A percentile compares a stretch with the other conserved stretches of the same genome.
These are phyloP conservation scores for Melanotaenia parkinsoni DNA, from an alignment of 2,797 vertebrate species.

Conservation along the genomic window DNA sequence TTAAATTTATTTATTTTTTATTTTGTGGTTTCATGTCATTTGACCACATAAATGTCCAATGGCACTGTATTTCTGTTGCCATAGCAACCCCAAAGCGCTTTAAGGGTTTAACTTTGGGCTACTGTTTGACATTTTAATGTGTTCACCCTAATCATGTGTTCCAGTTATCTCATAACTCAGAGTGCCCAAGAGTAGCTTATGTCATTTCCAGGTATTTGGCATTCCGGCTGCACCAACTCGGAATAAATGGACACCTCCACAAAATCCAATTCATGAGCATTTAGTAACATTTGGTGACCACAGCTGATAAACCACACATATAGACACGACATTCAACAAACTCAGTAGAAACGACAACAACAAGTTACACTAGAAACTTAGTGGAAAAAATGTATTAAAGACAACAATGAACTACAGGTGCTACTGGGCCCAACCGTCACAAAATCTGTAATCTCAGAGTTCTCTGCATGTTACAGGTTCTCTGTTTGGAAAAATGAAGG, in stretches of 20 bases:
- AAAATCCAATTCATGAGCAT: background rate
- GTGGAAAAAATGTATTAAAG: background rate
- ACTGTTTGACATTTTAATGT: background rate
- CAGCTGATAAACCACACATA: background rate
- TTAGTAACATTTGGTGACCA: background rate
- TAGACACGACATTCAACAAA: background rate
- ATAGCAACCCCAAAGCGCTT: background rate
- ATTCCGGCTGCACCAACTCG: background rate
- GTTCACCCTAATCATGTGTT: background rate
- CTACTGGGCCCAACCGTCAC: background rate
- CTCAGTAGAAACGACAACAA: background rate
- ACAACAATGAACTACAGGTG: background rate
- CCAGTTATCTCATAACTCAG: background rate
- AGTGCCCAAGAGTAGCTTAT: background rate
- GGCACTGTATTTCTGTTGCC: background rate
- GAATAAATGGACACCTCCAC: background rate
- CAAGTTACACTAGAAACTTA: background rate
- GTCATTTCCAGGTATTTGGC: background rate
- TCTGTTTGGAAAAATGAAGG: background rate
- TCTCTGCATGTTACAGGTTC: background rate
- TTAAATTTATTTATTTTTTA: no score
- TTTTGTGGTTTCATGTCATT: background rate
- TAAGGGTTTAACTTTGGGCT: background rate
- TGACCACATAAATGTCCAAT: background rate
- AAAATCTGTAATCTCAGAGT: background rate